Conservation (phyloP, 53 echinoderm and acorn worm species). For the Patiria pectinifera region DNA sequence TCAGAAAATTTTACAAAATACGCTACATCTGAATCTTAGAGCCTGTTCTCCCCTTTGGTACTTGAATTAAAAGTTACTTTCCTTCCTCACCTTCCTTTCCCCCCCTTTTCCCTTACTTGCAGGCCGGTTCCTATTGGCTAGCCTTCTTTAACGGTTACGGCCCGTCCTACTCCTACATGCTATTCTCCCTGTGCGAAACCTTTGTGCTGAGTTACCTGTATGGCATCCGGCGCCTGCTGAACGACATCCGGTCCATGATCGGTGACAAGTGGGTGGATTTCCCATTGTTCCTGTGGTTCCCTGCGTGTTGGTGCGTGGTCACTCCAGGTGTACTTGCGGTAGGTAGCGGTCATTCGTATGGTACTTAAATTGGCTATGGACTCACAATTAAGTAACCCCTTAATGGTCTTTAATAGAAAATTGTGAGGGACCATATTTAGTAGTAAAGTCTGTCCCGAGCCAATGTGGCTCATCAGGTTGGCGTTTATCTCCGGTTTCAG, state of each 20-base stretch:
- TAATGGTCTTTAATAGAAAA: background rate
- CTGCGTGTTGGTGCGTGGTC: slow-evolving; percentile 62
- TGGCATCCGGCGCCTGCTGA: slow-evolving; percentile 77
- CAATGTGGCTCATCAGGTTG: too few species aligned
- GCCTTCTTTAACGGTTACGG: slow-evolving; percentile 77
- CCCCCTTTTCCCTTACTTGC: background rate
- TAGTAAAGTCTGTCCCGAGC: too few species aligned
- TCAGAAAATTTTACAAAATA: too few species aligned
- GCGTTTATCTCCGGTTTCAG: too few species aligned
- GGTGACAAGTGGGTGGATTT: slow-evolving; percentile 71
- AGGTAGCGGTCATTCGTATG: slow-evolving; percentile 1
- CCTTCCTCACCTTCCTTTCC: background rate
- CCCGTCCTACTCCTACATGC: slow-evolving; percentile 65
- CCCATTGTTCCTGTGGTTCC: slow-evolving; percentile 70
- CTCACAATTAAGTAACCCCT: background rate
- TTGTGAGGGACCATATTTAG: too few species aligned
- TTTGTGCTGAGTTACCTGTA: slow-evolving; percentile 79
- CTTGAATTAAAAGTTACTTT: background rate
- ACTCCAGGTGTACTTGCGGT: slow-evolving; percentile 73
- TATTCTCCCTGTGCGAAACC: slow-evolving; percentile 68
- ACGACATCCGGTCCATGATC: slow-evolving; percentile 88
- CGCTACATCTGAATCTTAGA: too few species aligned
- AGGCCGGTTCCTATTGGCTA: slow-evolving; percentile 87
- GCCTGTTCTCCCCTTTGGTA: background rate
- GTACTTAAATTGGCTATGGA: background rate